Evolutionary conservation across 1,140 invertebrate species (phyloP), one percentile per base, ranked within the genome.

Genomic region (Adoxophyes honmai): DNA sequence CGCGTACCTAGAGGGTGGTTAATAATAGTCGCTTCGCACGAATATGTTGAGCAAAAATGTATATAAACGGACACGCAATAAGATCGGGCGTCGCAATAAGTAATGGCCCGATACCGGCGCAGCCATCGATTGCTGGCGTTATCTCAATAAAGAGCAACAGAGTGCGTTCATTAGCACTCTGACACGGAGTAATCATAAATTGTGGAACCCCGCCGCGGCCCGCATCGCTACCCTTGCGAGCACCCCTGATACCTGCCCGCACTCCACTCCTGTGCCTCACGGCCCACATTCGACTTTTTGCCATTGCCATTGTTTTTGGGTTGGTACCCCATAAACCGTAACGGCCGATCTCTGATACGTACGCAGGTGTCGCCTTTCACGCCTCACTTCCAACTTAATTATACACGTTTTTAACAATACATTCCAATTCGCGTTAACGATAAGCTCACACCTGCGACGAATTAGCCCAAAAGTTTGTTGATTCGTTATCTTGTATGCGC

Each of bases 101-200:
- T 88, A 81, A 88, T 83, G 85, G 70, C 64, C 64, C 60, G 70
- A 73, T 71, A 65, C 58, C 66, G 65, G 63, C 63, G 58, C 65
- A 53, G 68, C 70, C 76, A 82, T 84, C 81, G 82, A 87, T 81
- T 84, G 84, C 80, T 59, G 72, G 76, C 76, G 75, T 84, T 84
- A 86, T 86, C 82, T 88, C 84, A 88, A 88, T 88, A 88, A 86
- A 88, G 85, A 81, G 72, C 79, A 87, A 80, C 81, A 79, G 79
- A 81, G 81, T 80, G 80, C 76, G 75, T 83, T 86, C 85, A 86
- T 88, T 88, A 88, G 78, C 79, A 82, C 85, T 81, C 78, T 88
- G 82, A 88, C 85, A 83, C 76, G 81, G 76, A 70, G 77, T 68
- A 82, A 86, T 86, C 82, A 86, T 88, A 88, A 88, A 88, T 88